Evolutionary conservation across 92 coral and sea anemone genomes (phyloP).

Genomic region (Metridium senile): DNA sequence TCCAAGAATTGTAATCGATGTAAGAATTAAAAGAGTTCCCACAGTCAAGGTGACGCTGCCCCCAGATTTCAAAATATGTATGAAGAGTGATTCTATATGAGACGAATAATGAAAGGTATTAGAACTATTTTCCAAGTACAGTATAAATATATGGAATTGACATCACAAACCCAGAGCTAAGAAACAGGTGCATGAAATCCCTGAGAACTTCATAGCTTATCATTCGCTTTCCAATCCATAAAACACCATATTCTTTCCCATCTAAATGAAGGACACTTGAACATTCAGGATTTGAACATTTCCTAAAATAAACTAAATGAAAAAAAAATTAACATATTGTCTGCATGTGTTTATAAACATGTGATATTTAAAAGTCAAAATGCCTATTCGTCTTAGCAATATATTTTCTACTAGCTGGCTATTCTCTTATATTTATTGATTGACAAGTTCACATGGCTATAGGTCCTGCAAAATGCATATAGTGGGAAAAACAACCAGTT

Average conservation of each 20-base stretch:
- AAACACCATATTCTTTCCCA: slow-evolving; percentile 13
- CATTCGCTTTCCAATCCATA: slow-evolving; percentile 9
- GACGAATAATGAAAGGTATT: background rate
- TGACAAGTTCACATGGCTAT: too few species aligned
- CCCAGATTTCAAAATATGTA: slow-evolving; percentile 52
- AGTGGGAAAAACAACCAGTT: too few species aligned
- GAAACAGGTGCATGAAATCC: slow-evolving; percentile 15
- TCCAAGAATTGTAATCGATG: slow-evolving; percentile 52
- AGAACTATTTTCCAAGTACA: background rate
- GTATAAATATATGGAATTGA: too few species aligned
- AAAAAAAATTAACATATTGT: too few species aligned
- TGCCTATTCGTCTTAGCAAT: background rate
- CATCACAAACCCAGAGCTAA: background rate
- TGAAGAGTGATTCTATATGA: slow-evolving; percentile 40
- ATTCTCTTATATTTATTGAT: too few species aligned
- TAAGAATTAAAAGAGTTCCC: slow-evolving; percentile 19
- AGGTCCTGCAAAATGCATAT: too few species aligned
- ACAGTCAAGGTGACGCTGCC: slow-evolving; percentile 40
- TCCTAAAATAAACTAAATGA: background rate
- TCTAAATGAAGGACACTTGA: background rate
- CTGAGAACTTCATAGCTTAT: slow-evolving; percentile 14
- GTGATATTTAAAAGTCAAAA: background rate
- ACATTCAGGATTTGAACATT: slow-evolving; percentile 9
- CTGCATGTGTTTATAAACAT: background rate
- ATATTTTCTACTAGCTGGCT: background rate